Conservation (phyloP, 2,888 invertebrate species). For the Lasioglossum figueresi region DNA sequence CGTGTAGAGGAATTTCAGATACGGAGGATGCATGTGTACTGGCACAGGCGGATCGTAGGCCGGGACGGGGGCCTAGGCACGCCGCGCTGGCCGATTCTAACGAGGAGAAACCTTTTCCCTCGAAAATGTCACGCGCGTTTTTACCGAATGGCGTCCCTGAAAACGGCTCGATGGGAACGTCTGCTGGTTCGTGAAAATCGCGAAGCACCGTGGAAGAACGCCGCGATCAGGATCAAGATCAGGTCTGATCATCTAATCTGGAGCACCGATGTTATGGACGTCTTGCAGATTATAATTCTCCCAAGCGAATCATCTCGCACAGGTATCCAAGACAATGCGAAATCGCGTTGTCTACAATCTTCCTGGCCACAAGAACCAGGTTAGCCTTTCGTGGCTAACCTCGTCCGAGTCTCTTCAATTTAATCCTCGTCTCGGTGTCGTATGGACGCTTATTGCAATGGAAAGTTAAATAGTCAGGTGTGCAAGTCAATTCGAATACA, state of each 20-base stretch:
- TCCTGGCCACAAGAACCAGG: background rate
- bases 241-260: background rate
- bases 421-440: background rate
- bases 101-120: constrained; percentile 39
- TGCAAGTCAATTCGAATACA: too few relatives aligned
- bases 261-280: background rate
- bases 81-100: constrained; percentile 37
- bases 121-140: constrained; percentile 51
- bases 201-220: background rate
- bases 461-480: background rate
- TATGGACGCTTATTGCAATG: background rate
- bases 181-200: background rate
- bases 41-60: constrained; percentile 39
- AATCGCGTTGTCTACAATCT: background rate
- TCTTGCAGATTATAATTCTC: background rate
- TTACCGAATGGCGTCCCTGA: constrained; percentile 9
- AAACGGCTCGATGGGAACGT: background rate
- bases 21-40: constrained; percentile 62
- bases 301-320: background rate
- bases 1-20: constrained; percentile 78
- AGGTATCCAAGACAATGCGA: background rate
- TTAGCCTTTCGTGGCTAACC: background rate
- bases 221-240: background rate
- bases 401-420: background rate
- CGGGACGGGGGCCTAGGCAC: background rate